These are phyloP conservation scores for Agapetus fuscipes DNA, from an alignment of 2,888 invertebrate genomes.

Conservation along the genomic window DNA sequence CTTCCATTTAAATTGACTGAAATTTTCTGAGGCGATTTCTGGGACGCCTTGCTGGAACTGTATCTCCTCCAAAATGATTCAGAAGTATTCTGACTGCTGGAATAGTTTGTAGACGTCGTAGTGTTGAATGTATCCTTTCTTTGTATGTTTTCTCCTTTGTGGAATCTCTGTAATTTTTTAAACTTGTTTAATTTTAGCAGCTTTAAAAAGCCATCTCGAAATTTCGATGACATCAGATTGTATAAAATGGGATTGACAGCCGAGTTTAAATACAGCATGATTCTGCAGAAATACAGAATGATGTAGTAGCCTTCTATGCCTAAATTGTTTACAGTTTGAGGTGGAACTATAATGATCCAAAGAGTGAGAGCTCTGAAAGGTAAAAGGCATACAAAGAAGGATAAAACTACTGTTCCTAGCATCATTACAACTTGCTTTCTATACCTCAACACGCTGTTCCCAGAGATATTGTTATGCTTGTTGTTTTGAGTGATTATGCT, in stretches of 20 bases:
- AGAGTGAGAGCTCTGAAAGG: constrained; percentile 83
- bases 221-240: constrained; percentile 87
- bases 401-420: constrained; percentile 81
- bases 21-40: constrained; percentile 19
- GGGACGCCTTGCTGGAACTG: constrained; percentile 43
- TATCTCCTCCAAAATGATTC: constrained; percentile 55
- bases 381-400: constrained; percentile 82
- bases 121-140: constrained; percentile 58
- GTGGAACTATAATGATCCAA: constrained; percentile 74
- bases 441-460: constrained; percentile 55
- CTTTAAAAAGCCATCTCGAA: constrained; percentile 70
- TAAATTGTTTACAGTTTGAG: constrained; percentile 55
- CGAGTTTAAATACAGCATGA: constrained; percentile 84
- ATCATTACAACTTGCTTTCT: constrained; percentile 78
- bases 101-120: constrained; percentile 52
- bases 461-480: constrained; percentile 37
- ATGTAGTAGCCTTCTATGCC: constrained; percentile 77
- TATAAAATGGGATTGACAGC: constrained; percentile 87
- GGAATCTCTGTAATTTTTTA: constrained; percentile 34
- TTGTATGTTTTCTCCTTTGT: constrained; percentile 43
- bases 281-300: constrained; percentile 73
- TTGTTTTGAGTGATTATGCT: constrained; percentile 55
- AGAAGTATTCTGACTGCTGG: constrained; percentile 47
- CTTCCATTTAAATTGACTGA: constrained; percentile 7
- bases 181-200: constrained; percentile 33